These are phyloP conservation scores for Pachycephus smyrnensis DNA, from an alignment of 2,888 invertebrate species.

Conservation along the genomic window DNA sequence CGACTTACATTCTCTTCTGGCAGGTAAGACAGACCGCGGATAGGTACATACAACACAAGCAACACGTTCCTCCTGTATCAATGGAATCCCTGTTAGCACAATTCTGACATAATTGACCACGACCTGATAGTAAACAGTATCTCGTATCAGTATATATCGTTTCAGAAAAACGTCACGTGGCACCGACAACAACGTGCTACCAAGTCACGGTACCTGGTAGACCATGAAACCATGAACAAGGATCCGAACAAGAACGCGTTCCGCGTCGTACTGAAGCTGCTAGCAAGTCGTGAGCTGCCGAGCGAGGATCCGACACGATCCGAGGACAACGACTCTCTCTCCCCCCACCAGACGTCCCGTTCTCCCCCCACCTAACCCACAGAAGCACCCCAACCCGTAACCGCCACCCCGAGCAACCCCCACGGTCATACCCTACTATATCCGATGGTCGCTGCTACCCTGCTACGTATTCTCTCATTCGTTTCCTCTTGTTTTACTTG, in stretches of 20 bases:
- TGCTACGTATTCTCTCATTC: neutral
- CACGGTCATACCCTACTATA: neutral
- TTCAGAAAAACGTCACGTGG: constrained; percentile 2
- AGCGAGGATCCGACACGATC: constrained; percentile 32
- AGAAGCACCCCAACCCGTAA: neutral
- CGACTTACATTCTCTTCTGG: constrained; percentile 44
- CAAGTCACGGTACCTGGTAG: neutral
- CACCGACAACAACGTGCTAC: constrained; percentile 30
- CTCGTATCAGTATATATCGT: neutral
- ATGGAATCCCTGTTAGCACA: neutral
- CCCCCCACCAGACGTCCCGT: constrained; percentile 18
- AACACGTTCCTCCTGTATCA: neutral
- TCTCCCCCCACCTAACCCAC: neutral
- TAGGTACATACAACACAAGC: constrained; percentile 14
- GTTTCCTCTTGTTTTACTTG: neutral
- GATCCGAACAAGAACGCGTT: constrained; percentile 42
- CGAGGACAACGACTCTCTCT: constrained; percentile 60
- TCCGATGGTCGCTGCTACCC: neutral
- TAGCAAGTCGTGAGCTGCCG: constrained; percentile 41
- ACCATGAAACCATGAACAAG: neutral
- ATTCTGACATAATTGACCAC: neutral
- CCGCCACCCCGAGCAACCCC: neutral
- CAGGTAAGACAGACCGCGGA: constrained; percentile 16
- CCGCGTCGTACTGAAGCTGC: constrained; percentile 51
- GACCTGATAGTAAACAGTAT: neutral